Base-by-base conservation (phyloP, 2,113 vertebrate species). In the Crotalus horridus region DNA sequence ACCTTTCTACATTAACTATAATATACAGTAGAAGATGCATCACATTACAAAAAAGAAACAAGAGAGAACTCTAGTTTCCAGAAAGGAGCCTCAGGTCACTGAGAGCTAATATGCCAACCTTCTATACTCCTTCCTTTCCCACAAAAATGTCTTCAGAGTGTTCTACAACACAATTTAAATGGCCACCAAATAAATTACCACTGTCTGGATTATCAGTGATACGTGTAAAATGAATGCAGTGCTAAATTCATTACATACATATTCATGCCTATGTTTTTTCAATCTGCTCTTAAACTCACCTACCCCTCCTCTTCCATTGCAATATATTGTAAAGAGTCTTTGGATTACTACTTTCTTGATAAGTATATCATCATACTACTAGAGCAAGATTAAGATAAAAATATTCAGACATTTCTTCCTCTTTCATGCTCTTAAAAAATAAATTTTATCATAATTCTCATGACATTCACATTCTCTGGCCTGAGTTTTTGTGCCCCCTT, bases 131-230 rank as follows among this genome's bases (percentile, higher is more conserved):
- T 46, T 55, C 43, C 33, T 85, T 13, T 74, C 48, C n/a, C 51
- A 89, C 39, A 61, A 93, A 93, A 85, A 61, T 64, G 61, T 89
- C 55, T 85, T 93, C 85, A 64, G 43, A 93, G 69, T 90, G 81
- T 90, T 29, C 86, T 53, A 20, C 56, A 90, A n/a, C 21, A 51
- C 10, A 20, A 89, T 39, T 46, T 53, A 59, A 90, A 90, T 33
- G 21, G 88, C 88, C 26, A 59, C 55, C 2, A 59, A 2, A 11
- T 74, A 86, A 29, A 93, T 85, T 43, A 86, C n/a, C 8, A 54
- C n/a, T 48, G 33, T 90, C 74, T 39, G 54, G 74, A 61, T 89
- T 89, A 29, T 61, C 56, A 90, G 8, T 9, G 54, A 58, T 58
- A 87, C 91, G 39, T 64, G 46, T 87, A 21, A 92, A 64, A 8